A percentile compares a stretch with the other conserved stretches of the same genome.
Evolutionary conservation across 2,888 invertebrate species (phyloP).

Genomic region (Drosophila pseudotalamancana): DNA sequence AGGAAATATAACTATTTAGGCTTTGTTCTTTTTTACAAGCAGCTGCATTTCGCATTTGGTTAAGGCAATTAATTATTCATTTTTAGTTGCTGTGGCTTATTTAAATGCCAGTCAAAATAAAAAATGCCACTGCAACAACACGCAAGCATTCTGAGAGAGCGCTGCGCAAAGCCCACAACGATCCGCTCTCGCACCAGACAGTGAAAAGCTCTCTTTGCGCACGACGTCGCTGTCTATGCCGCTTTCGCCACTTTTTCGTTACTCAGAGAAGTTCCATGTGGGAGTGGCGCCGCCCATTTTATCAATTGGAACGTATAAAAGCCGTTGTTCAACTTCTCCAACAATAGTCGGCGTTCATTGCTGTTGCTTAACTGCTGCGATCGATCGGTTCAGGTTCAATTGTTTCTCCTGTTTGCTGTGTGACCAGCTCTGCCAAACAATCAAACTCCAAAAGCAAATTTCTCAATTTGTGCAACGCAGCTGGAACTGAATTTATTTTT

Average conservation of each 20-base stretch:
- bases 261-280: conserved; percentile 32
- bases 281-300: conserved; percentile 53
- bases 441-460: conserved; percentile 14
- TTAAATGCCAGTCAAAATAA: conserved; percentile 10
- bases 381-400: conserved; percentile 42
- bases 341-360: conserved; percentile 55
- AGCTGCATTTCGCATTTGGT: conserved; percentile 3
- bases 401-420: conserved; percentile 31
- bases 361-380: conserved; percentile 47
- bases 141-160: conserved; percentile 1
- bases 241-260: conserved; percentile 10
- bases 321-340: conserved; percentile 47
- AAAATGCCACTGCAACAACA: neutral
- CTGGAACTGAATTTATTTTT: conserved; percentile 50
- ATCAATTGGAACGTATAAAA: conserved; percentile 50
- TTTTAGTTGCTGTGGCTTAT: neutral
- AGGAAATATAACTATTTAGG: conserved; percentile 1
- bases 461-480: conserved; percentile 38
- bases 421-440: conserved; percentile 25
- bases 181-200: conserved; percentile 10
- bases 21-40: neutral
- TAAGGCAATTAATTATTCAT: conserved; percentile 9
- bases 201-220: conserved; percentile 17
- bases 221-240: neutral
- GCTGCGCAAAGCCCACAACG: neutral